Evolutionary conservation across 2,797 vertebrate genomes (phyloP), one percentile per base, ranked within the genome.

Genomic region (Artibeus lituratus): DNA sequence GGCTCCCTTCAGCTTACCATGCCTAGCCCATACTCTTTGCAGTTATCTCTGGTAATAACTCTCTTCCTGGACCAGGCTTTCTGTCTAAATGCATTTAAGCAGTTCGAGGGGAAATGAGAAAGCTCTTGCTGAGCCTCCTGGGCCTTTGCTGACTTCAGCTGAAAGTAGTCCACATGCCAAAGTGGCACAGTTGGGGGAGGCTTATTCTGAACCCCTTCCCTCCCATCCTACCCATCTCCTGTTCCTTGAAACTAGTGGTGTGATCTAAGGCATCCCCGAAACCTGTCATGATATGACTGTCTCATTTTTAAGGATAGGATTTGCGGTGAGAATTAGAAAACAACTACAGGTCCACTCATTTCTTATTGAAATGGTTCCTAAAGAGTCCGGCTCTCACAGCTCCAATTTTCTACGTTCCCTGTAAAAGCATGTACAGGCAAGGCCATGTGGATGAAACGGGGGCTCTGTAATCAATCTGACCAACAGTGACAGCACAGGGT

Each of bases 231-330:
- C 65, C 80, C 53, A 51, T 90, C 83, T 74, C 32, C 47, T 82
- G 83, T 96, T 91, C 74, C 49, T 83, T 53, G 67, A 83, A 95
- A 87, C 26, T 14, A 39, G 89, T 88, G 24, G 42, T 87, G 26
- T 84, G 96, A 95, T 14, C 74, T 78, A 80, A 83, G 51, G 89
- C 69, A 94, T 95, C 91, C 91, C 83, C 85, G 5, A 94, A 93
- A 91, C 35, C 32, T 88, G 49, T 35, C 91, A 72, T 87, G 73
- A 89, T 69, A 91, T 12, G 29, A 55, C 37, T 42, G 11, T 22
- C 9, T 91, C 65, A 89, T 55, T 93, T 96, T 53, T 69, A 85
- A 69, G 77, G 87, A 42, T 4, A 51, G 62, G 67, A 8, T 62
- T 92, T 94, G 37, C 35, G n/a, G 55, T 47, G 12, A 76, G 51